phyloP scores from a whole-genome alignment of 2,113 vertebrate species.

The Lagopus leucura region DNA sequence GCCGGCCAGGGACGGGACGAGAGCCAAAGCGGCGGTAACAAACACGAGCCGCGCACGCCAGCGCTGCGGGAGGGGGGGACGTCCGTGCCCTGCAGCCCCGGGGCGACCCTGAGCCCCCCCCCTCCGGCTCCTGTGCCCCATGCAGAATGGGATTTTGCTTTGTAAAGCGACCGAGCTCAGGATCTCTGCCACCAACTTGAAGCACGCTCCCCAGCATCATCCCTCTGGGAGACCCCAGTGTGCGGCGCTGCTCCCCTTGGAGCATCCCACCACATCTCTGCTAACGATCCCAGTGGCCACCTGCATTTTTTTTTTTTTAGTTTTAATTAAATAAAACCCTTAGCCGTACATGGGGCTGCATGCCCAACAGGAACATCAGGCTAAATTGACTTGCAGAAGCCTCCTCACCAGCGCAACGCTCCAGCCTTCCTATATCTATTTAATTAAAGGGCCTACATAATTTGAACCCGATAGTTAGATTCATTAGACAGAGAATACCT shows the following conservation, averaged over 20 bases:
- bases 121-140: too few relatives aligned
- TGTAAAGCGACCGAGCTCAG: background rate
- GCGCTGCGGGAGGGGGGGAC: constrained; percentile 22
- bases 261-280: fast-evolving
- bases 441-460: constrained; percentile 72
- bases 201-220: background rate
- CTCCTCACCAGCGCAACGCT: constrained; percentile 9
- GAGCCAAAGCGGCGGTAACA: constrained; percentile 88
- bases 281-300: background rate
- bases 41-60: constrained; percentile 77
- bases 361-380: background rate
- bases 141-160: background rate
- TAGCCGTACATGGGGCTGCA: background rate
- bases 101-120: background rate
- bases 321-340: background rate
- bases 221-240: too few relatives aligned
- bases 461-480: constrained; percentile 66
- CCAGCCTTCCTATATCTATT: constrained; percentile 63
- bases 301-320: background rate
- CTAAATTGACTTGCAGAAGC: constrained; percentile 22
- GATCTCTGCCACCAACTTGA: too few relatives aligned
- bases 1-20: constrained; percentile 81
- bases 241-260: background rate
- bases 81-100: background rate
- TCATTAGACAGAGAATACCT: constrained; percentile 65